These are phyloP conservation scores for Oryzias javanicus DNA, from an alignment of 2,113 vertebrate species.

Conservation along the genomic window DNA sequence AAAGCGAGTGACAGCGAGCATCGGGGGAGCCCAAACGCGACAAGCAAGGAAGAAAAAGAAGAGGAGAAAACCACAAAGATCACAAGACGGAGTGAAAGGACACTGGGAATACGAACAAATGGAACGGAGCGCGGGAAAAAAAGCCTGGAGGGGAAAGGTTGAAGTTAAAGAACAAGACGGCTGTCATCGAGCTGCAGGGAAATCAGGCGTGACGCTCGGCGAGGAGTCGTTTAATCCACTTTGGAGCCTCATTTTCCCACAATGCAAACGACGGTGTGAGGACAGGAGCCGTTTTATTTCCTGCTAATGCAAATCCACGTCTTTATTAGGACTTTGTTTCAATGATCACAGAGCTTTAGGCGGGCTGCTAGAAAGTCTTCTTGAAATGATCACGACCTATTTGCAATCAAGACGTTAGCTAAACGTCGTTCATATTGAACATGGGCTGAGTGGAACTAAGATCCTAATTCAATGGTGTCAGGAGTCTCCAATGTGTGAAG, in stretches of 20 bases:
- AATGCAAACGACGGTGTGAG: slow-evolving; percentile 10
- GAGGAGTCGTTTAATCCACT: slow-evolving; percentile 38
- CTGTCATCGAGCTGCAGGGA: slow-evolving; percentile 51
- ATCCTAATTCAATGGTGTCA: background rate
- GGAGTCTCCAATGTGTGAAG: background rate
- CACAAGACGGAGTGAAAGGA: slow-evolving; percentile 20
- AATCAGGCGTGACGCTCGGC: slow-evolving; percentile 45
- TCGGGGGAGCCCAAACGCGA: slow-evolving; percentile 27
- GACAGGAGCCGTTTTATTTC: background rate
- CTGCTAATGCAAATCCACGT: slow-evolving; percentile 3
- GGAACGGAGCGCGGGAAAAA: slow-evolving; percentile 21
- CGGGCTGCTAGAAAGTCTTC: background rate
- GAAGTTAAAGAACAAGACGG: slow-evolving; percentile 52
- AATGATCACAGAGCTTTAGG: slow-evolving; percentile 11
- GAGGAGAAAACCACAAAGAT: background rate
- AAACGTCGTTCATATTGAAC: background rate
- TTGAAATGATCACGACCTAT: background rate
- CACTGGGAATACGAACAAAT: slow-evolving; percentile 19
- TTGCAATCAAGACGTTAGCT: background rate
- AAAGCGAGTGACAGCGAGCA: slow-evolving; percentile 25
- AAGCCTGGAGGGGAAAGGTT: slow-evolving; percentile 21
- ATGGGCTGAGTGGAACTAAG: background rate
- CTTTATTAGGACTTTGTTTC: slow-evolving; percentile 8
- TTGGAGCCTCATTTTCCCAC: slow-evolving; percentile 31
- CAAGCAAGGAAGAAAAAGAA: slow-evolving; percentile 44